Percentiles rank a stretch among this genome's conserved stretches.
phyloP scores from a whole-genome alignment of 2,888 invertebrate genomes.

The Polydrusus pterygomalis region DNA sequence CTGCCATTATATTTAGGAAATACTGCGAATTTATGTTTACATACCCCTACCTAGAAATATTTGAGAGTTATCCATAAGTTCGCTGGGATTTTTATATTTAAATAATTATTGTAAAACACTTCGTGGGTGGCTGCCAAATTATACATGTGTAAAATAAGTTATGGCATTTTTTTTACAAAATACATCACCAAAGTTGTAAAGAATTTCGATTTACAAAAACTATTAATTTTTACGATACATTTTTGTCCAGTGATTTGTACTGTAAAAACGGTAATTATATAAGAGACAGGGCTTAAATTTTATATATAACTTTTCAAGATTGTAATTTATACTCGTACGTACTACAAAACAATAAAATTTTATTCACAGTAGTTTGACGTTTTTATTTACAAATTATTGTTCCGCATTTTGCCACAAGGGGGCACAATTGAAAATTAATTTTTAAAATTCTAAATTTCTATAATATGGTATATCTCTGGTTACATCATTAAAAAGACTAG shows the following conservation, averaged over 20 bases:
- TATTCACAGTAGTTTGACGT: conserved; percentile 19
- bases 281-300: conserved; percentile 44
- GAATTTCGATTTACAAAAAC: conserved; percentile 7
- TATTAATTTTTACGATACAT: background rate
- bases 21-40: conserved; percentile 18
- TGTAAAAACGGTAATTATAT: conserved; percentile 30
- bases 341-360: conserved; percentile 35
- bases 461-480: too few relatives aligned
- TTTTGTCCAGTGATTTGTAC: conserved; percentile 34
- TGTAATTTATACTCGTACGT: conserved; percentile 40
- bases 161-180: conserved; percentile 18
- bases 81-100: conserved; percentile 9
- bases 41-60: background rate
- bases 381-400: background rate
- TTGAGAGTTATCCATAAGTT: conserved; percentile 28
- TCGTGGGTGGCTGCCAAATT: conserved; percentile 20
- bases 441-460: too few relatives aligned
- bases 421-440: too few relatives aligned
- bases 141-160: conserved; percentile 16
- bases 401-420: too few relatives aligned
- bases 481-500: too few relatives aligned
- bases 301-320: conserved; percentile 40
- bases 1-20: background rate
- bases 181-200: conserved; percentile 37
- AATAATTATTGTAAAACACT: conserved; percentile 3